Base-by-base conservation (phyloP, 1,140 invertebrate species). In the Cydia strobilella region DNA sequence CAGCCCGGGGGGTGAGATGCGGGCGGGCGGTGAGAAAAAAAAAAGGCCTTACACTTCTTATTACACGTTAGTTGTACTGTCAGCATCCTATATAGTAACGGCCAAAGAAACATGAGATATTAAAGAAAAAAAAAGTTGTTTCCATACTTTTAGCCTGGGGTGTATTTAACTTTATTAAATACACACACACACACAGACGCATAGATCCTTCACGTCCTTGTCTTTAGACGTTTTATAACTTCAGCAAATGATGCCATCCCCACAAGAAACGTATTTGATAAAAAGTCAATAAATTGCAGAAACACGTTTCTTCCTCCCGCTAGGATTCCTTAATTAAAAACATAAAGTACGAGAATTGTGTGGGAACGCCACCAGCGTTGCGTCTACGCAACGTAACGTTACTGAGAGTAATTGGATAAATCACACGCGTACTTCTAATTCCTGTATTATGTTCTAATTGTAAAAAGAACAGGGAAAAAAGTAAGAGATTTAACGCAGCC, bases 251-350 rank as follows among this genome's bases (percentile, higher is more conserved):
- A 23, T 23, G 18, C 18, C 0, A 54, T 54, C 13, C 5, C 48
- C 48, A 12, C 54, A 59, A 59, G 54, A 59, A 59, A 23, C 20
- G 54, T n/a, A 59, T 59, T 59, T 10, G 54, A 59, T 59, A 59
- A 59, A 59, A 59, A 59, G 54, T 23, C 54, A 12, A 59, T 59
- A 59, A 23, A 59, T 59, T 59, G 54, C 54, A 59, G 54, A 59
- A 59, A 20, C 54, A n/a, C n/a, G 54, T 59, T 59, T 59, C 54
- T 23, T 59, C 18, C 54, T 59, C 54, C 54, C 54, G 54, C 54
- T 59, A 59, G 54, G 54, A 59, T 59, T 59, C 54, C 54, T n/a
- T 59, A 59, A 59, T 59, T 59, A 59, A 59, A 59, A 59, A 20
- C 54, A 59, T 59, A 59, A 59, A 59, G 54, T 59, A 59, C 54